phyloP scores from a whole-genome alignment of 2,797 vertebrate genomes.

The Mareca strepera region DNA sequence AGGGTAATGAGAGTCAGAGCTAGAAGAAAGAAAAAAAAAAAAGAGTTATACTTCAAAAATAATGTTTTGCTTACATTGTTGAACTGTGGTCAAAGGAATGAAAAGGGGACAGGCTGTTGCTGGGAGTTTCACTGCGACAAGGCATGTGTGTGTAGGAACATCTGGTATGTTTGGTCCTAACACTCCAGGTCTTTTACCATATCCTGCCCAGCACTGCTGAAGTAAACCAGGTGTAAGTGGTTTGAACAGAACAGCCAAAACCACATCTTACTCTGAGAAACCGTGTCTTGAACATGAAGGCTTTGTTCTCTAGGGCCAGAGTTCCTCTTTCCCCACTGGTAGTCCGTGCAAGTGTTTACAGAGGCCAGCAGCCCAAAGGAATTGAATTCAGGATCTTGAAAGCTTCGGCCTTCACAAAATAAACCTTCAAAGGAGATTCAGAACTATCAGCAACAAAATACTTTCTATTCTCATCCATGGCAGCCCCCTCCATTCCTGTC shows the following conservation, averaged over 20 bases:
- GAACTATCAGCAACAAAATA: conserved; percentile 59
- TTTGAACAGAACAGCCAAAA: conserved; percentile 79
- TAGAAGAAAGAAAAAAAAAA: not conserved
- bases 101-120: conserved; percentile 17
- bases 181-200: conserved; percentile 72
- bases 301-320: conserved; percentile 62
- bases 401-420: conserved; percentile 53
- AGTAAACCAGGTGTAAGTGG: conserved; percentile 80
- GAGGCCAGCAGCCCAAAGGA: conserved; percentile 76
- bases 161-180: conserved; percentile 67
- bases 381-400: conserved; percentile 66
- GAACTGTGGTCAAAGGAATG: conserved; percentile 56
- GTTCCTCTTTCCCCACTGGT: conserved; percentile 55
- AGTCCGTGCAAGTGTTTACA: conserved; percentile 69
- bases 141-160: conserved; percentile 62
- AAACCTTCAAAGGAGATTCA: conserved; percentile 66
- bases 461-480: conserved; percentile 53
- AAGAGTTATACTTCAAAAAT: conserved; percentile 57
- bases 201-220: conserved; percentile 71
- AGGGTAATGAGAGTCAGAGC: not conserved
- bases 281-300: conserved; percentile 69
- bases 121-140: not conserved
- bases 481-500: conserved; percentile 5
- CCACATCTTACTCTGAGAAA: conserved; percentile 79
- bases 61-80: conserved; percentile 64